These are phyloP conservation scores for Oryzias dopingdopingensis DNA, from an alignment of 2,797 vertebrate species.

Conservation along the genomic window DNA sequence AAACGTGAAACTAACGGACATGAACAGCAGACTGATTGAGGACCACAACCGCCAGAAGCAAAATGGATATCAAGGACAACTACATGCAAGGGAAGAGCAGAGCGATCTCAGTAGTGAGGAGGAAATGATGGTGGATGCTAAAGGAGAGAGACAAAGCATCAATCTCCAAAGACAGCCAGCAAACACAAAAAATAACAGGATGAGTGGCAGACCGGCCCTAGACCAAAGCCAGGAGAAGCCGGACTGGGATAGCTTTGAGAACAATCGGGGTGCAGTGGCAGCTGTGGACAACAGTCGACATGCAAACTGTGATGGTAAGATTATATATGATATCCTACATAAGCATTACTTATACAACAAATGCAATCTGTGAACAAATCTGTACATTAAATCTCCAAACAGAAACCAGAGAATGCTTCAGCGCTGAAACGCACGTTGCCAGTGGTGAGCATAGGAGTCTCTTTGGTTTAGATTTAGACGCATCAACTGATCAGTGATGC, in stretches of 20 bases:
- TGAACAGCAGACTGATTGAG: constrained; percentile 10
- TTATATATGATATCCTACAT: background rate
- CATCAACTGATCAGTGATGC: background rate
- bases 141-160: background rate
- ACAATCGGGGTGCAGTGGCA: constrained; percentile 28
- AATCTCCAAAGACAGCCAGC: constrained; percentile 21
- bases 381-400: constrained; percentile 10
- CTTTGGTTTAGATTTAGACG: background rate
- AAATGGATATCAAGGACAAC: background rate
- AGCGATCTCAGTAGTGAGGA: constrained; percentile 33
- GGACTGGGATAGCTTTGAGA: constrained; percentile 58
- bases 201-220: constrained; percentile 7
- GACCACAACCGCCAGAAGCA: constrained; percentile 28
- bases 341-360: background rate
- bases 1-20: constrained; percentile 1
- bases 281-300: constrained; percentile 37
- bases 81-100: constrained; percentile 14
- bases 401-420: constrained; percentile 56
- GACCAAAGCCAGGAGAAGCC: constrained; percentile 24
- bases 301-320: constrained; percentile 47
- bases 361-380: background rate
- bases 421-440: constrained; percentile 36
- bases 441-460: constrained; percentile 33
- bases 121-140: background rate
- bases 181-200: constrained; percentile 8